Evolutionary conservation across 2,113 vertebrate species (phyloP).

Genomic region (Pleuronectes platessa): DNA sequence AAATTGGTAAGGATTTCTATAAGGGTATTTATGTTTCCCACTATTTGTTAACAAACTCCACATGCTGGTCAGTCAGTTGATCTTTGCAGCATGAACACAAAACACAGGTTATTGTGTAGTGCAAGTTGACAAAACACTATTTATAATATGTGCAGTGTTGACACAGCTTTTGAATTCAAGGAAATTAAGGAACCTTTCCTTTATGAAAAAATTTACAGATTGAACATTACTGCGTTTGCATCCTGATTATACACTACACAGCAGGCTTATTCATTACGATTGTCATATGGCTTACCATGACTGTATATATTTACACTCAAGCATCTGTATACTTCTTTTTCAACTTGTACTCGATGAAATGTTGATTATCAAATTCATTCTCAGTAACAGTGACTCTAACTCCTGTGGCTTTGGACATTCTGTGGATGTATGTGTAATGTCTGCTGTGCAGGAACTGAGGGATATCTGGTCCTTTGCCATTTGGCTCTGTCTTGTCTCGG

Average conservation of each 20-base stretch:
- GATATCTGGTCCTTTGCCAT: slow-evolving; percentile 29
- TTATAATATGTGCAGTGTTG: no score
- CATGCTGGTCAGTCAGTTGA: no score
- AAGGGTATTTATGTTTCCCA: no score
- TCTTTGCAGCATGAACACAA: no score
- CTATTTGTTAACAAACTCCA: no score
- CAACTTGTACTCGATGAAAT: not conserved
- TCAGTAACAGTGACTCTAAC: not conserved
- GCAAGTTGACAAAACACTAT: no score
- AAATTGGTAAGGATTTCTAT: no score
- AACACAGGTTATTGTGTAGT: no score
- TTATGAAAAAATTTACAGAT: not conserved
- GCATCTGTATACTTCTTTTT: not conserved
- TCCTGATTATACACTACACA: not conserved
- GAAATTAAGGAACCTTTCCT: not conserved
- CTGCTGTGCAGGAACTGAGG: slow-evolving; percentile 15
- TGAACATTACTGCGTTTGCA: not conserved
- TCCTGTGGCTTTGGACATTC: not conserved
- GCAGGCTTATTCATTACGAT: not conserved
- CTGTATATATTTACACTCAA: not conserved
- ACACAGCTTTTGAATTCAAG: not conserved
- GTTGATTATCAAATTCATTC: not conserved
- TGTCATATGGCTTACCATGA: not conserved
- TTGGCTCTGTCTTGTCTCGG: slow-evolving; percentile 24
- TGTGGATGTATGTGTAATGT: not conserved